phyloP scores from a whole-genome alignment of 2,113 vertebrate genomes.

The Malurus melanocephalus region DNA sequence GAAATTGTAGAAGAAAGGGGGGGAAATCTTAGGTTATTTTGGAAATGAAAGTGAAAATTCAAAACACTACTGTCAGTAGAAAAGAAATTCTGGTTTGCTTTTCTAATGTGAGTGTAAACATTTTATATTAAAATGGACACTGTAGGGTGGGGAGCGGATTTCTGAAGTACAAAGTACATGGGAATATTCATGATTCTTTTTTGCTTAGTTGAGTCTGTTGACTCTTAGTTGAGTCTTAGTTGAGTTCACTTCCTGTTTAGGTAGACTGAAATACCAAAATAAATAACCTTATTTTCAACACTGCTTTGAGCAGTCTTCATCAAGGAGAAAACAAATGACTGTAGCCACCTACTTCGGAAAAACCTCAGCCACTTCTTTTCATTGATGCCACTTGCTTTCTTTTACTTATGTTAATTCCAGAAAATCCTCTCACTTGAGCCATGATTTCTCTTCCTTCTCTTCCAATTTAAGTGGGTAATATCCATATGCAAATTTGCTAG shows the following conservation, averaged over 20 bases:
- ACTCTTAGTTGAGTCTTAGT: neutral
- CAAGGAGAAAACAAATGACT: neutral
- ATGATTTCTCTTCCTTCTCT: neutral
- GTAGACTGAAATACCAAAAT: neutral
- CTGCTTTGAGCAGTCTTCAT: neutral
- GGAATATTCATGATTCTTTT: neutral
- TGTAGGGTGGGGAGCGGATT: neutral
- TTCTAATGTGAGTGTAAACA: neutral
- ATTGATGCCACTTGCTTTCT: neutral
- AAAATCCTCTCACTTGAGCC: neutral
- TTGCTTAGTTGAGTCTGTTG: neutral
- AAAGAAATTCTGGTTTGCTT: neutral
- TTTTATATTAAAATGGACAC: neutral
- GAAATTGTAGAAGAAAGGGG: neutral
- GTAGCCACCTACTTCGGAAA: neutral
- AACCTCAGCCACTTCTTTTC: neutral
- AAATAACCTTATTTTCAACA: neutral
- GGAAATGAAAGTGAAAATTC: neutral
- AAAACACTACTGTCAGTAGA: neutral
- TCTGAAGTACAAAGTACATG: neutral
- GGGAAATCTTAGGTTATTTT: neutral
- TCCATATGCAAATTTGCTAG: conserved; percentile 6
- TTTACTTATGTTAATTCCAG: neutral
- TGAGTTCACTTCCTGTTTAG: neutral
- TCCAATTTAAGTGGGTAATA: neutral